Conservation (phyloP, 2,113 vertebrate species). For the Callospermophilus lateralis region DNA sequence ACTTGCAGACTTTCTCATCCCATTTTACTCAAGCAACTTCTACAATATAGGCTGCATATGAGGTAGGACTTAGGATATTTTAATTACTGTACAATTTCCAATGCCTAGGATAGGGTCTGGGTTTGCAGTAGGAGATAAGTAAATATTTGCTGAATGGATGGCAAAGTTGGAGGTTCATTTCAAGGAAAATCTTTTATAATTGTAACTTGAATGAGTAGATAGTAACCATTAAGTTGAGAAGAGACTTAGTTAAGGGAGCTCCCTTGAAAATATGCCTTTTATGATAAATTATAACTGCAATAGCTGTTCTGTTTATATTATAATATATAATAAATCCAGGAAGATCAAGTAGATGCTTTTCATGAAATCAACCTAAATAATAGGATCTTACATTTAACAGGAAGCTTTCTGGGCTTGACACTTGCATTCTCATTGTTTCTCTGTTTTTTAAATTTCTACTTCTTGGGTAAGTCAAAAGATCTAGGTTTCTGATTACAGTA, state of each 20-base stretch:
- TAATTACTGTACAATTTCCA: conserved; percentile 31
- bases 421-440: not conserved
- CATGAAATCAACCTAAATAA: conserved; percentile 53
- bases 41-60: not conserved
- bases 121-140: not conserved
- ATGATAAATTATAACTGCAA: not conserved
- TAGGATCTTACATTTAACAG: conserved; percentile 4
- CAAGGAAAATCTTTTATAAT: not conserved
- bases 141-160: conserved; percentile 47
- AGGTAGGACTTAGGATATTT: conserved; percentile 19
- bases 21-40: not conserved
- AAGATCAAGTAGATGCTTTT: conserved; percentile 23
- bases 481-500: conserved; percentile 25
- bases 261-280: conserved; percentile 35
- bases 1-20: not conserved
- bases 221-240: not conserved
- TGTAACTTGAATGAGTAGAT: not conserved
- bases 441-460: not conserved
- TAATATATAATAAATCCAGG: conserved; percentile 22
- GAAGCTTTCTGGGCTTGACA: conserved; percentile 9
- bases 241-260: not conserved
- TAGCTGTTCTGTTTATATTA: conserved; percentile 9
- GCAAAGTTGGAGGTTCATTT: not conserved
- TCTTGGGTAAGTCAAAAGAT: not conserved
- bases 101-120: not conserved